phyloP scores from a whole-genome alignment of 2,797 vertebrate genomes.

The Pangasius sanitwongsei region DNA sequence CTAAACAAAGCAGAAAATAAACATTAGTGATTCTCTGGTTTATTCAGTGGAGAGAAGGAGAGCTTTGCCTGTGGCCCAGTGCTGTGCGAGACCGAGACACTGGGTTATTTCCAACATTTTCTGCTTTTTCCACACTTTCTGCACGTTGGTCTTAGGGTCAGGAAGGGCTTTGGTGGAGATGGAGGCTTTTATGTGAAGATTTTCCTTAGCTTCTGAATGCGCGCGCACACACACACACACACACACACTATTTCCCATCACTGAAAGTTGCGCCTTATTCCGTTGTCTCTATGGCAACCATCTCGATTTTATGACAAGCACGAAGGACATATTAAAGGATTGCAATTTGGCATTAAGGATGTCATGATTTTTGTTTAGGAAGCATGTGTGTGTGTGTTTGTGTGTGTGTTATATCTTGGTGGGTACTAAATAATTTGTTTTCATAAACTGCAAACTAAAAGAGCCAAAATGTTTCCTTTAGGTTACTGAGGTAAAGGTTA shows the following conservation, averaged over 20 bases:
- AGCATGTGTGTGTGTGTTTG: not conserved
- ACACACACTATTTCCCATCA: constrained; percentile 52
- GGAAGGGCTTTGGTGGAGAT: constrained; percentile 25
- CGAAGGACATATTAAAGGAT: constrained; percentile 67
- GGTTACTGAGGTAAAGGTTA: not conserved
- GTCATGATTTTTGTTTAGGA: constrained; percentile 35
- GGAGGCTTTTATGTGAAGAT: constrained; percentile 36
- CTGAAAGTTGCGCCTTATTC: constrained; percentile 66
- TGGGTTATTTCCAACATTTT: constrained; percentile 43
- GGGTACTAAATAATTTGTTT: not conserved
- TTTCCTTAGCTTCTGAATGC: constrained; percentile 25
- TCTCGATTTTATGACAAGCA: constrained; percentile 68
- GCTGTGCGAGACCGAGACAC: constrained; percentile 22
- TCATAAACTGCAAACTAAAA: not conserved
- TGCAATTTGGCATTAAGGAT: not conserved
- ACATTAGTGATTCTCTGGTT: constrained; percentile 28
- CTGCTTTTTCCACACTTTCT: constrained; percentile 27
- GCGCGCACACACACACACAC: constrained; percentile 8
- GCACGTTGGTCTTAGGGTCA: constrained; percentile 46
- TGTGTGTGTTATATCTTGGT: not conserved
- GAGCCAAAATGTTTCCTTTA: no score
- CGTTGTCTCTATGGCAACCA: constrained; percentile 73
- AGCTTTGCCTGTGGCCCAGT: not conserved
- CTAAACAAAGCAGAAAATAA: constrained; percentile 21
- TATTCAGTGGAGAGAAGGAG: constrained; percentile 34